Base-by-base conservation (phyloP, 2,888 invertebrate species). In the Apodemia mormo region DNA sequence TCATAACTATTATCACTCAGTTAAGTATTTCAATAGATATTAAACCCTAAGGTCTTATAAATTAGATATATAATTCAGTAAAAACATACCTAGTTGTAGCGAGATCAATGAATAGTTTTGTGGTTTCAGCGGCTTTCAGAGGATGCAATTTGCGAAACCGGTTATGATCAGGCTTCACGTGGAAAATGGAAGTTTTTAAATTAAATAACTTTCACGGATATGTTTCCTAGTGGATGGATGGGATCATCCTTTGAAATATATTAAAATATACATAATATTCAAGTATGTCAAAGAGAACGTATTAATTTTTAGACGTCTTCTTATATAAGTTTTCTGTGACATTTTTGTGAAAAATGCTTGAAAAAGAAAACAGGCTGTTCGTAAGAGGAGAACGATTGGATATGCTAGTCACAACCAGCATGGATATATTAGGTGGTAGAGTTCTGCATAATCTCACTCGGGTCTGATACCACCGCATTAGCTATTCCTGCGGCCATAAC, bases 91-190 rank as follows among this genome's bases (percentile, higher is more conserved):
- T 45, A n/a, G 12, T 45, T 54, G 29, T 68, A 49, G 29, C n/a
- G 43, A 45, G 61, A 73, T 75, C 75, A 75, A 77, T 76, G 75
- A 74, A 73, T 75, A 73, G 72, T 75, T 82, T 85, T 85, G 84
- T 84, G 82, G 82, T 83, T 85, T 84, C 85, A 82, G 83, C 82
- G 82, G 83, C 82, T 85, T 87, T 81, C 80, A 80, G 83, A 80
- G 83, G 82, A 85, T 87, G 80, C 86, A 80, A 80, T 81, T 80
- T 80, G 69, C 22, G 65, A 54, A 64, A 64, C 61, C 64, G 65
- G 69, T 69, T 69, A 69, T 69, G 69, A 68, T 68, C 61, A 64
- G 61, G 61, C 61, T 64, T 64, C 61, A 64, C 61, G 68, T 68
- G 66, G 54, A 67, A 30, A 66, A 33, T 64, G 52, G 49, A 45